Base-by-base conservation (phyloP, 2,797 vertebrate species). In the Hipposideros larvatus region DNA sequence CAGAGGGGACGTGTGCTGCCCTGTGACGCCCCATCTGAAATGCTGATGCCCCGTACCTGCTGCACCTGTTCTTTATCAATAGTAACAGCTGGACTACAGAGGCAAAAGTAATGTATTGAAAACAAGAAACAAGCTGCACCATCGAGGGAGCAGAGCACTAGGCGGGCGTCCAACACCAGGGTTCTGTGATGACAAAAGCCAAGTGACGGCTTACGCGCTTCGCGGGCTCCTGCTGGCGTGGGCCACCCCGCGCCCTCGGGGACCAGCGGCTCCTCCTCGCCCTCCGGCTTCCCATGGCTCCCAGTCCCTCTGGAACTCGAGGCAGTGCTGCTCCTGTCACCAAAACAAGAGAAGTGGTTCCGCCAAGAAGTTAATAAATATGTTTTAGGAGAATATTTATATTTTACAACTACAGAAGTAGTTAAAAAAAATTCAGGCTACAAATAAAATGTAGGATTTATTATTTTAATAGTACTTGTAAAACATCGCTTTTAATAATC, bases 241-340 rank as follows among this genome's bases (percentile, higher is more conserved):
- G 88, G 66, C 0, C 63, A 92, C 7, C 28, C 1, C 5, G 89
- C 70, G 75, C 84, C 91, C 51, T 91, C 95, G 22, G 96, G 86
- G 46, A 6, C 66, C 53, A 98, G 96, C 31, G 97, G 82, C 41
- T 98, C 98, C 11, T 98, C 98, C 16, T 98, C 97, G 87, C 98
- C 99, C 19, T 99, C 98, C 21, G 98, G 85, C 97, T 99, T 99
- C 94, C 98, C 98, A 46, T 98, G 99, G 95, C 98, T 99, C 96
- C 98, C 98, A 48, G 98, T 99, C 92, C 99, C 99, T 98, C 99
- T 99, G 66, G 99, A 99, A 97, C 98, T 99, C 96, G 99, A 99
- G 46, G 99, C 98, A 96, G 99, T 99, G 96, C 99, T 99, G 98
- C 99, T 99, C 99, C 99, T 99, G 97, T 13, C 43, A 97, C 79